Base-by-base conservation (phyloP, 2,888 invertebrate genomes). In the Ochlodes sylvanus region DNA sequence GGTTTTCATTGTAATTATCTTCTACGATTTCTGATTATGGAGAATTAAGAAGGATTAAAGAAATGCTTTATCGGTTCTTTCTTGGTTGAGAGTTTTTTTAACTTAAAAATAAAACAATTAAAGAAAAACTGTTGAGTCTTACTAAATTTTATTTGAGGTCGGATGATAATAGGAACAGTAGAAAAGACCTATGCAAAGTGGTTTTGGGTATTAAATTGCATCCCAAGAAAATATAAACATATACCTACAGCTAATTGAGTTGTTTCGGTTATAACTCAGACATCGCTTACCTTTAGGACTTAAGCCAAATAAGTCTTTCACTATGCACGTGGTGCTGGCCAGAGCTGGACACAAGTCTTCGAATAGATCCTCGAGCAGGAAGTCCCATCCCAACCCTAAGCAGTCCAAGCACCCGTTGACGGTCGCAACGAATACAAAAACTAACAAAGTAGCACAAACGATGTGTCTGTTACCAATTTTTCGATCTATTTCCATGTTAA, bases 1-100 rank as follows among this genome's bases (percentile, higher is more conserved):
- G 79, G 92, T 85, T 27, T 2, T 27, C 27, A 27, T 27, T 86
- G 89, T 10, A 12, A 10, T 94, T 78, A 88, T 94, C 81, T 94
- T 90, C 79, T 88, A 84, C 44, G 70, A 64, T 52, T 64, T 17
- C 19, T 14, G 14, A 57, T 32, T 52, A 14, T 17, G 9, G 1
- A 52, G 14, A 38, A 58, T 60, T 34, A 32, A 21, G 44, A 57
- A 15, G 32, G 7, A 38, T 9, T 3, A 38, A 38, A 38, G 12
- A 38, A 38, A 12, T 12, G 12, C 3, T 12, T n/a, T n/a, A n/a
- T n/a, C n/a, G n/a, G n/a, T n/a, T n/a, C n/a, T n/a, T n/a, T n/a
- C n/a, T n/a, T n/a, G n/a, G n/a, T n/a, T n/a, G n/a, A n/a, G n/a
- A n/a, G n/a, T n/a, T n/a, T n/a, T n/a, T n/a, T n/a, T n/a, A n/a